Evolutionary conservation across 2,888 invertebrate genomes (phyloP).

Genomic region (Metacarcinus magister): DNA sequence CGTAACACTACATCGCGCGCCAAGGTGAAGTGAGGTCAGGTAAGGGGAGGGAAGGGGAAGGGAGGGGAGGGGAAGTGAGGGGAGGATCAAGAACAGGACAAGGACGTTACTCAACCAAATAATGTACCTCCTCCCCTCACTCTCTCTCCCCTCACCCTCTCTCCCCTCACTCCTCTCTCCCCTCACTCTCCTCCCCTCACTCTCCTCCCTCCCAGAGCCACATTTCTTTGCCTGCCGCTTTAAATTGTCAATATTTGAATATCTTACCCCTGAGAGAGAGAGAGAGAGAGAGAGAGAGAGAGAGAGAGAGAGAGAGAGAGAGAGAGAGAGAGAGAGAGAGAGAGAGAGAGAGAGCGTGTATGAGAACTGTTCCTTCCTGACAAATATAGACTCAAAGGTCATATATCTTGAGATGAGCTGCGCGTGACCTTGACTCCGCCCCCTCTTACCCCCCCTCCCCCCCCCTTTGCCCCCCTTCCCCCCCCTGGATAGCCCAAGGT

Average conservation of each 20-base stretch:
- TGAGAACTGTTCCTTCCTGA: not conserved
- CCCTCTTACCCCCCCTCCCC: not conserved
- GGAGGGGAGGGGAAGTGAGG: too few relatives aligned
- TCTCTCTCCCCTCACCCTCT: not conserved
- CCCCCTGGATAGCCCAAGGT: not conserved
- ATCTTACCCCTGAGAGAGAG: not conserved
- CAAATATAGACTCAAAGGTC: not conserved
- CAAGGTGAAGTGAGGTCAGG: too few relatives aligned
- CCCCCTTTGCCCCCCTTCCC: not conserved
- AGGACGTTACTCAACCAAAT: not conserved
- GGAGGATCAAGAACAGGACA: too few relatives aligned
- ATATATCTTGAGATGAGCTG: not conserved
- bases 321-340: slow-evolving; percentile 14
- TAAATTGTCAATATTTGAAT: too few relatives aligned
- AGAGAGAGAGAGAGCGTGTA: not conserved
- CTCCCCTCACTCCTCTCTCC: not conserved
- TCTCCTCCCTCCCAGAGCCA: too few relatives aligned
- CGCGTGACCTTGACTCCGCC: not conserved
- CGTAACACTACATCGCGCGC: too few relatives aligned
- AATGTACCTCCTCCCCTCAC: slow-evolving; percentile 27
- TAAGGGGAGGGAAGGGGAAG: too few relatives aligned
- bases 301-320: slow-evolving; percentile 15
- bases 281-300: slow-evolving; percentile 26
- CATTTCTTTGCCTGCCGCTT: too few relatives aligned
- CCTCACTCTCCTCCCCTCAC: too few relatives aligned